Evolutionary conservation across 1,140 invertebrate genomes (phyloP).

Genomic region (Reticulitermes speratus): DNA sequence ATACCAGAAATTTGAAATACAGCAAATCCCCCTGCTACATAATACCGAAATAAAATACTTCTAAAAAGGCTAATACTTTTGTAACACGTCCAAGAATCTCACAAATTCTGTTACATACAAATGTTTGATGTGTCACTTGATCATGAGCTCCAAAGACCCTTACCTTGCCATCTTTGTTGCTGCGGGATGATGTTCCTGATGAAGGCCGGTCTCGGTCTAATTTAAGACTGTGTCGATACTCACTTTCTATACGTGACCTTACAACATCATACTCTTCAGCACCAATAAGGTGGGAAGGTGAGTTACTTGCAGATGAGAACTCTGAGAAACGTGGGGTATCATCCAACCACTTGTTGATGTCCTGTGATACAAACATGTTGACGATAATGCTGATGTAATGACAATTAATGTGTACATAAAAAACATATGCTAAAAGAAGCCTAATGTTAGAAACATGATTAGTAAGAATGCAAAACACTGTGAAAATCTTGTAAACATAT

Average conservation of each 20-base stretch:
- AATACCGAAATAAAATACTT: too few species aligned
- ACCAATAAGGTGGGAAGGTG: constrained; percentile 52
- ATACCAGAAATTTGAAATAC: too few species aligned
- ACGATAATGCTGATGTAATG: constrained; percentile 27
- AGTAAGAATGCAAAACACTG: too few species aligned
- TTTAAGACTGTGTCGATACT: constrained; percentile 45
- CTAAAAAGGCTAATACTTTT: too few species aligned
- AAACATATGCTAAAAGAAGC: constrained; percentile 27
- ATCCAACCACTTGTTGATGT: constrained; percentile 85
- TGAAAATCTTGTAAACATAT: too few species aligned
- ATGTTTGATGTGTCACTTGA: too few species aligned
- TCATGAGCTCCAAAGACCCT: too few species aligned
- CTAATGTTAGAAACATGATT: background rate
- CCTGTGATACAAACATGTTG: constrained; percentile 46
- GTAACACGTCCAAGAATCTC: too few species aligned
- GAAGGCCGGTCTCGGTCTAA: constrained; percentile 36
- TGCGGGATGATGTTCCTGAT: constrained; percentile 38
- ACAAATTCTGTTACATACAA: too few species aligned
- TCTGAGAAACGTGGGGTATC: constrained; percentile 73
- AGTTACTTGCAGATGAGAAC: constrained; percentile 71
- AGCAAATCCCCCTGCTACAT: too few species aligned
- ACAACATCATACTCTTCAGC: constrained; percentile 53
- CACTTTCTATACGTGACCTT: constrained; percentile 45
- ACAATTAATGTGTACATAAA: constrained; percentile 25
- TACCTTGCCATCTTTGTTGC: constrained; percentile 31